A percentile compares a stretch with the other conserved stretches of the same genome.
Conservation (phyloP, 2,797 vertebrate genomes). For the Kryptolebias ocellatus region DNA sequence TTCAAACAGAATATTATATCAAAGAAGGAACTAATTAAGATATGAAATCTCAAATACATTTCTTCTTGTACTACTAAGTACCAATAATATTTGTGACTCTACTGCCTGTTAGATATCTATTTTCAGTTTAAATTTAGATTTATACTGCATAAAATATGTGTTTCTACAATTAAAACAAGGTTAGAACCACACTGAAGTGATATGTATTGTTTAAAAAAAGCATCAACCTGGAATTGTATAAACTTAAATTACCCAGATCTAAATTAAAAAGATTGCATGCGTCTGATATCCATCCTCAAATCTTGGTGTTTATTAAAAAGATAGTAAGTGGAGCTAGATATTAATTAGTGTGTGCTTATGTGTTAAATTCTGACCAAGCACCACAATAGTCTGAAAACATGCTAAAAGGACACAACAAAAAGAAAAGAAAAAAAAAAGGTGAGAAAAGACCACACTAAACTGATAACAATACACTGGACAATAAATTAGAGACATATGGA, state of each 20-base stretch:
- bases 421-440: not conserved
- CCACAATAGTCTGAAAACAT: not conserved
- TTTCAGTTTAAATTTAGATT: not conserved
- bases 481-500: conserved; percentile 23
- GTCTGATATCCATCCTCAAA: not conserved
- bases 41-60: too few species aligned
- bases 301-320: conserved; percentile 27
- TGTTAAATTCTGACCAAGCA: conserved; percentile 14
- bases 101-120: too few species aligned
- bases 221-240: too few species aligned
- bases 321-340: conserved; percentile 8
- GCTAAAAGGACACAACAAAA: conserved; percentile 2
- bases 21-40: not conserved
- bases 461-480: not conserved
- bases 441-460: conserved; percentile 20
- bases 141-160: not conserved
- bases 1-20: not conserved
- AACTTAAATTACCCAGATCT: too few species aligned
- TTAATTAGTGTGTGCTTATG: conserved; percentile 13
- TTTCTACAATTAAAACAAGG: not conserved
- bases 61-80: not conserved
- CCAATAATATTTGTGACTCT: not conserved
- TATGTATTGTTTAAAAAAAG: not conserved
- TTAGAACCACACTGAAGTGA: not conserved
- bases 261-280: too few species aligned